Evolutionary conservation across 1,140 invertebrate species (phyloP).

Genomic region (Sweltsa coloradensis): DNA sequence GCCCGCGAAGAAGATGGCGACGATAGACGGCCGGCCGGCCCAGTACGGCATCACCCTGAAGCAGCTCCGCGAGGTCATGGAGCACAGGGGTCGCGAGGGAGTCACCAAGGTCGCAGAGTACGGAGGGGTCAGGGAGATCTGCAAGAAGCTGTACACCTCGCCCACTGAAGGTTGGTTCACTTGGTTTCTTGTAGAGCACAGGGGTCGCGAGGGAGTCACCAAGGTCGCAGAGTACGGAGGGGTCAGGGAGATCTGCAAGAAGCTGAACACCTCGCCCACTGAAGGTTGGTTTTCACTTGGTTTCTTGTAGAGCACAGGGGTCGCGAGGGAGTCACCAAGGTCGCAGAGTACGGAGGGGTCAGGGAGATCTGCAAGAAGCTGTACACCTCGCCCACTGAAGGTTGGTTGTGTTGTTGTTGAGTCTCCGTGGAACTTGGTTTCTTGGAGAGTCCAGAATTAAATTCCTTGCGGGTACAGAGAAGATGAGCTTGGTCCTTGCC

Average conservation of each 20-base stretch:
- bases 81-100: constrained; percentile 39
- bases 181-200: constrained; percentile 74
- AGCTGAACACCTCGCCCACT: constrained; percentile 89
- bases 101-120: constrained; percentile 35
- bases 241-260: constrained; percentile 88
- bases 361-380: constrained; percentile 92
- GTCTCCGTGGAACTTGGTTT: not conserved
- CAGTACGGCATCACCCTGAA: no score
- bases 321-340: constrained; percentile 73
- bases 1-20: no score
- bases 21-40: no score
- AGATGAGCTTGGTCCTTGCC: not conserved
- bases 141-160: constrained; percentile 41
- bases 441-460: no score
- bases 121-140: constrained; percentile 40
- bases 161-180: constrained; percentile 36
- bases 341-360: constrained; percentile 78
- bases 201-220: constrained; percentile 77
- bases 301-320: constrained; percentile 86
- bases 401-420: constrained; percentile 48
- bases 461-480: no score
- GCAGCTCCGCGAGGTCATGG: constrained; percentile 48
- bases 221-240: constrained; percentile 80
- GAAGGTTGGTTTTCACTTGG: constrained; percentile 56
- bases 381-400: constrained; percentile 93